phyloP scores from a whole-genome alignment of 1,140 invertebrate species.

The Lordiphosa mommai region DNA sequence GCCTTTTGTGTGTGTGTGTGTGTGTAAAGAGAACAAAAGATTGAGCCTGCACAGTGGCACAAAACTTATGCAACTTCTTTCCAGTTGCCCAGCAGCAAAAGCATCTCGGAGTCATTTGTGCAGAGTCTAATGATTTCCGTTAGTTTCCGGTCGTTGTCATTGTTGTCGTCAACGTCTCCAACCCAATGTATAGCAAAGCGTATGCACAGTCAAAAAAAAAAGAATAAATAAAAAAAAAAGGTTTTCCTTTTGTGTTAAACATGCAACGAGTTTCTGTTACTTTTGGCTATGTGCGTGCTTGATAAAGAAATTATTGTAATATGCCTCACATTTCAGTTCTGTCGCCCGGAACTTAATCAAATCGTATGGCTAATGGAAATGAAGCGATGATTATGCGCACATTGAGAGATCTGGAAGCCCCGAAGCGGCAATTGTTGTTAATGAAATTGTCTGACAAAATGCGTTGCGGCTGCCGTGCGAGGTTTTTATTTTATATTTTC shows the following conservation, averaged over 20 bases:
- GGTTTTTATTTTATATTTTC: neutral
- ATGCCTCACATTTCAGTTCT: constrained; percentile 26
- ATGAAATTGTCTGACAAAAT: constrained; percentile 65
- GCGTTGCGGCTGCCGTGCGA: constrained; percentile 40
- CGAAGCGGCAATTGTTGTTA: constrained; percentile 55
- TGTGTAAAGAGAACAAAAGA: constrained; percentile 38
- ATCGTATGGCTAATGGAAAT: constrained; percentile 54
- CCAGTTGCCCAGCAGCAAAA: neutral
- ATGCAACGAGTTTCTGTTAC: constrained; percentile 35
- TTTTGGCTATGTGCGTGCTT: constrained; percentile 37
- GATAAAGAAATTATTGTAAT: constrained; percentile 52
- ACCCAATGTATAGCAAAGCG: too few species aligned
- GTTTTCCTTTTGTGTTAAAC: constrained; percentile 32
- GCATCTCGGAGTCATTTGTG: constrained; percentile 70
- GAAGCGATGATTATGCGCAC: constrained; percentile 20
- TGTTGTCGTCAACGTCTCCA: constrained; percentile 19
- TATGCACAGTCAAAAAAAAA: too few species aligned
- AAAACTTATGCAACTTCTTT: neutral
- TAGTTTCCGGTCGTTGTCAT: constrained; percentile 66
- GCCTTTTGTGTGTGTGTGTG: constrained; percentile 39
- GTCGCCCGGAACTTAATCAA: constrained; percentile 49
- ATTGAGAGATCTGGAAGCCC: constrained; percentile 1
- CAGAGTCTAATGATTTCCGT: constrained; percentile 75
- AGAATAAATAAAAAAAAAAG: constrained; percentile 52
- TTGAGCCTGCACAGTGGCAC: constrained; percentile 33